A percentile compares a stretch with the other conserved stretches of the same genome.
Conservation (phyloP, 2,888 invertebrate genomes). For the Blomia tropicalis region DNA sequence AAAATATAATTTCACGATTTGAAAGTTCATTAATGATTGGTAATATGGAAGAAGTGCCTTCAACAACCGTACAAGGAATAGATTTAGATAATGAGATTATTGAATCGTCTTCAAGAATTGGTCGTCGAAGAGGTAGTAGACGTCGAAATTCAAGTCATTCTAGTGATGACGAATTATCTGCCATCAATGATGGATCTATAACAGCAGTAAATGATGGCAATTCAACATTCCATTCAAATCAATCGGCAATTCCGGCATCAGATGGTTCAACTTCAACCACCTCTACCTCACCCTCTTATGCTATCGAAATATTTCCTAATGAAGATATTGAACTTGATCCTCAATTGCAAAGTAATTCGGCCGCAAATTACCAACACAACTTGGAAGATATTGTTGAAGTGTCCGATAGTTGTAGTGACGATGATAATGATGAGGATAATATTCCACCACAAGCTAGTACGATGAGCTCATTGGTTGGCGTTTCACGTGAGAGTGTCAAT, state of each 20-base stretch:
- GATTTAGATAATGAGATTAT: background rate
- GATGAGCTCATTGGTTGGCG: background rate
- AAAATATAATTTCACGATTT: background rate
- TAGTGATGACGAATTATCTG: background rate
- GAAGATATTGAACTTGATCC: constrained; percentile 11
- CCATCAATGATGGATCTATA: background rate
- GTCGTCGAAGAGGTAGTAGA: background rate
- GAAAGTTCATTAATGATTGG: constrained; percentile 2
- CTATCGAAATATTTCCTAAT: constrained; percentile 6
- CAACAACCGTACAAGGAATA: background rate
- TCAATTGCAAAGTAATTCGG: background rate
- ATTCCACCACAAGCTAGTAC: background rate
- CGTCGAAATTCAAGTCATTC: constrained; percentile 2
- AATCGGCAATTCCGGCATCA: background rate
- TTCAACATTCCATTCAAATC: too few relatives aligned
- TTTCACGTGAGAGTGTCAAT: background rate
- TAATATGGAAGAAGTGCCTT: background rate
- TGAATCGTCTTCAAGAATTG: background rate
- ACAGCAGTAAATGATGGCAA: too few relatives aligned
- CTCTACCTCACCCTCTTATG: constrained; percentile 11
- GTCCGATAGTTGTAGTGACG: background rate
- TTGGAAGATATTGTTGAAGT: constrained; percentile 16
- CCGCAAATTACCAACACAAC: constrained; percentile 5
- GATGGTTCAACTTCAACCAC: constrained; percentile 4
- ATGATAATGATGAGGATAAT: background rate